Evolutionary conservation across 2,113 vertebrate genomes (phyloP).

Genomic region (Zingel zingel): DNA sequence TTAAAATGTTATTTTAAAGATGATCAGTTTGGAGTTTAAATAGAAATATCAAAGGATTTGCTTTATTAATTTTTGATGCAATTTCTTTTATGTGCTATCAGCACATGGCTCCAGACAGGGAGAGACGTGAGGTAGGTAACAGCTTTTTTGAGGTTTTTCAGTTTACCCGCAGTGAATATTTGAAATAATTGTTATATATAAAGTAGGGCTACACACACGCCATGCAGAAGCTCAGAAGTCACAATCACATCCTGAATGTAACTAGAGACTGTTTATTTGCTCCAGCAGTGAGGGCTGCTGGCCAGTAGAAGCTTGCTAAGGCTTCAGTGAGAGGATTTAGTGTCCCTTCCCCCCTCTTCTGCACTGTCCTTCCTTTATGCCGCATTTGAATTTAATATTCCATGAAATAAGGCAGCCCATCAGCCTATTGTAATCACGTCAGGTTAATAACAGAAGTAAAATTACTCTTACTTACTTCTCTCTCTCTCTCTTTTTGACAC

Average conservation of each 20-base stretch:
- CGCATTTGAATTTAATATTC: conserved; percentile 98
- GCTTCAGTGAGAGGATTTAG: conserved; percentile 45
- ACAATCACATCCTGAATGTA: conserved; percentile 27
- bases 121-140: conserved; percentile 7
- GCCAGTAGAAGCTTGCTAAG: conserved; percentile 30
- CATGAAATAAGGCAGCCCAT: conserved; percentile 95
- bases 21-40: conserved; percentile 16
- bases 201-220: neutral
- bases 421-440: conserved; percentile 95
- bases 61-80: conserved; percentile 39
- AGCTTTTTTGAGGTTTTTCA: neutral
- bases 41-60: conserved; percentile 40
- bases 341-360: conserved; percentile 65
- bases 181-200: conserved; percentile 21
- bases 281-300: conserved; percentile 34
- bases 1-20: conserved; percentile 33
- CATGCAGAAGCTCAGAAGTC: neutral
- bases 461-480: conserved; percentile 86
- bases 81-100: conserved; percentile 36
- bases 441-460: conserved; percentile 98
- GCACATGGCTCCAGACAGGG: neutral
- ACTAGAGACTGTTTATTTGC: conserved; percentile 63
- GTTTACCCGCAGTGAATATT: neutral
- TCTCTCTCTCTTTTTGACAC: conserved; percentile 61
- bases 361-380: conserved; percentile 92